Evolutionary conservation across 1,140 invertebrate genomes (phyloP).

Genomic region (Drosophila cardini): DNA sequence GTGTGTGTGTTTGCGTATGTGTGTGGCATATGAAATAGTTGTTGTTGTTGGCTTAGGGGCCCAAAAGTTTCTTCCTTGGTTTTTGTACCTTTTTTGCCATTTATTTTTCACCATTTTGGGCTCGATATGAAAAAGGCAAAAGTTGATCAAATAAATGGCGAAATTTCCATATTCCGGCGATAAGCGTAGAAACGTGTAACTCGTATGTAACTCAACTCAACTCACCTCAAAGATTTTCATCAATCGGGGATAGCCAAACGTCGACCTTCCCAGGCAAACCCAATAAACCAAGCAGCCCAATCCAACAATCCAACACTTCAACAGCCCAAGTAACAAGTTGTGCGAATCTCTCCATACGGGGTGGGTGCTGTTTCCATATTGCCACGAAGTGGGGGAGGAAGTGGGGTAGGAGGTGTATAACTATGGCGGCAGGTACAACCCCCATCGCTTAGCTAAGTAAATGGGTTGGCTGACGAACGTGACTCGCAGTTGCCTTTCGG

Average conservation of each 20-base stretch:
- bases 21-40: constrained; percentile 78
- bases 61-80: neutral
- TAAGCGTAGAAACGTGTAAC: constrained; percentile 72
- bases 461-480: constrained; percentile 78
- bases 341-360: constrained; percentile 59
- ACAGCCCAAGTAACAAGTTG: constrained; percentile 65
- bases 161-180: constrained; percentile 80
- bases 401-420: constrained; percentile 3
- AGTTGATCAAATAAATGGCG: constrained; percentile 81
- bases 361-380: constrained; percentile 25
- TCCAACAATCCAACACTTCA: too few species aligned
- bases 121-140: constrained; percentile 76
- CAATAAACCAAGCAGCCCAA: neutral
- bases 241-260: constrained; percentile 47
- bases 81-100: constrained; percentile 76
- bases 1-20: neutral
- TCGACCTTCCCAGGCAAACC: constrained; percentile 8
- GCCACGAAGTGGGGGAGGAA: neutral
- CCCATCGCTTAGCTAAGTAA: constrained; percentile 81
- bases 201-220: constrained; percentile 36
- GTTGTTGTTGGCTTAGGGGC: constrained; percentile 4
- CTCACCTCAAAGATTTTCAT: constrained; percentile 73
- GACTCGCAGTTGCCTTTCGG: constrained; percentile 53
- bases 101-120: constrained; percentile 51
- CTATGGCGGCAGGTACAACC: constrained; percentile 73